These are phyloP conservation scores for Regulus satrapa DNA, from an alignment of 2,113 vertebrate species.

Conservation along the genomic window DNA sequence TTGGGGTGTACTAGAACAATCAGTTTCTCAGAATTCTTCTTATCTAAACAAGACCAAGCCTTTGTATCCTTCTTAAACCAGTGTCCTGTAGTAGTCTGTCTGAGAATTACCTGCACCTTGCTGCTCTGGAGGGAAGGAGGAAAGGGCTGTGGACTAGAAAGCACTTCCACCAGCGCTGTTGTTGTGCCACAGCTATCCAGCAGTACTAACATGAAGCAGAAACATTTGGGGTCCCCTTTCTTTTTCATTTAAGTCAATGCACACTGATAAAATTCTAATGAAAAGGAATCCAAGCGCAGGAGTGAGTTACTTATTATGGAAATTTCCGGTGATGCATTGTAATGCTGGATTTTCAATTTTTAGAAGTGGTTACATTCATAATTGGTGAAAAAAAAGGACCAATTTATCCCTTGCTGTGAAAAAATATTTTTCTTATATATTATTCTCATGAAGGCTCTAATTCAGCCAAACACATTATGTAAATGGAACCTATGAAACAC, in stretches of 20 bases:
- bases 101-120: neutral
- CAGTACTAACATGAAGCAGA: neutral
- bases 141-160: neutral
- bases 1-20: neutral
- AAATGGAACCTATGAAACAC: constrained; percentile 17
- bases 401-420: constrained; percentile 34
- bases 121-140: neutral
- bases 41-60: constrained; percentile 62
- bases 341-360: constrained; percentile 28
- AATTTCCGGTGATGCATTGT: neutral
- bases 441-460: constrained; percentile 25
- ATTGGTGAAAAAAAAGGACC: constrained; percentile 14
- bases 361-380: constrained; percentile 11
- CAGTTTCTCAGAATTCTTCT: constrained; percentile 41
- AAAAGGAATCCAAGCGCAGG: neutral
- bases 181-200: neutral
- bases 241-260: neutral
- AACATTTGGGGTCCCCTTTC: neutral
- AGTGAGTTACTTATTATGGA: neutral
- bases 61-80: constrained; percentile 28
- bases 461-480: constrained; percentile 9
- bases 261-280: neutral
- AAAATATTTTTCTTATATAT: constrained; percentile 6
- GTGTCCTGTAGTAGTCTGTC: neutral
- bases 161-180: neutral